Conservation (phyloP, 2,113 vertebrate genomes). For the Channa maculata region DNA sequence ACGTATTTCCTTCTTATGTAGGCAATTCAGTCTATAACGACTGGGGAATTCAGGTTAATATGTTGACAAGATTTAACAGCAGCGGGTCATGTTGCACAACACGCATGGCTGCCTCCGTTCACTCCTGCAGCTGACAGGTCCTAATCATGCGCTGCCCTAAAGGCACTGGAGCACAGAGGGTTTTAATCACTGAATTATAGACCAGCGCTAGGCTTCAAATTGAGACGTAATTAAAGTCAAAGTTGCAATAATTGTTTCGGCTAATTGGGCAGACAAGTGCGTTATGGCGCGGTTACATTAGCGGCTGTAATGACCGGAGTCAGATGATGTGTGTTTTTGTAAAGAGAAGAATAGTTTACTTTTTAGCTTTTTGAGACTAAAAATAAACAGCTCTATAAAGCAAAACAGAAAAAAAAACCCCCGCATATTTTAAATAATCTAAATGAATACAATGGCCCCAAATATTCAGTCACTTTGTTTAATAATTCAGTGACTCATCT, state of each 20-base stretch:
- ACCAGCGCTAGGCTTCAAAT: conserved; percentile 93
- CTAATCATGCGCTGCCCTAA: conserved; percentile 94
- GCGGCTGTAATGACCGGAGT: conserved; percentile 49
- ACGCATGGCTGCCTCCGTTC: conserved; percentile 91
- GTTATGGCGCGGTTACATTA: conserved; percentile 55
- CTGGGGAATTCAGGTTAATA: conserved; percentile 99
- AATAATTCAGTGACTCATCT: neutral
- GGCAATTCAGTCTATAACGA: conserved; percentile 86
- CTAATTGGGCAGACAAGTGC: conserved; percentile 86
- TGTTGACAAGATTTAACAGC: conserved; percentile 99
- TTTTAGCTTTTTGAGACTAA: too few relatives aligned
- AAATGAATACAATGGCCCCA: too few relatives aligned
- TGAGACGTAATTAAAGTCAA: conserved; percentile 97
- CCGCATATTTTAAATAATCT: neutral
- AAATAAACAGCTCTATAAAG: too few relatives aligned
- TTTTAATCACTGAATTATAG: conserved; percentile 93
- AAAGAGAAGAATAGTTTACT: neutral
- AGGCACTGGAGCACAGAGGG: conserved; percentile 91
- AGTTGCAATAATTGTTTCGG: conserved; percentile 97
- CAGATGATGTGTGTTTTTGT: neutral
- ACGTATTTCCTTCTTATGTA: conserved; percentile 75
- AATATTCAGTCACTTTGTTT: neutral
- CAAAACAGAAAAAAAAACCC: neutral
- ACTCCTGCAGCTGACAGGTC: conserved; percentile 94
- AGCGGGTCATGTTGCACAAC: conserved; percentile 94